phyloP scores from a whole-genome alignment of 1,140 invertebrate genomes.

The Akabosia matsudoensis region DNA sequence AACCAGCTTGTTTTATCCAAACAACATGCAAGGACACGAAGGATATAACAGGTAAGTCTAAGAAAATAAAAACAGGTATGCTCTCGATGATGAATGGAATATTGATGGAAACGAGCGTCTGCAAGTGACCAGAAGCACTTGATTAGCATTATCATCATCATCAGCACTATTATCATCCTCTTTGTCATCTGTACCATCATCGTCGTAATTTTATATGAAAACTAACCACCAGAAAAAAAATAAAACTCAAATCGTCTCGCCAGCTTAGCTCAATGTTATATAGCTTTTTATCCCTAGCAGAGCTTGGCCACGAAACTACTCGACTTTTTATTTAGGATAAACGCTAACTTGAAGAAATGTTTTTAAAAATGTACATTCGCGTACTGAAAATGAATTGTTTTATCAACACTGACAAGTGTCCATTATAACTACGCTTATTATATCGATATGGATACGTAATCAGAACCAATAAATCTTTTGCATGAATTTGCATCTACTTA shows the following conservation, averaged over 20 bases:
- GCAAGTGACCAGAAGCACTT: conserved; percentile 19
- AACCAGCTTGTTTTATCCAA: conserved; percentile 10
- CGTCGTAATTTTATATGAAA: background rate
- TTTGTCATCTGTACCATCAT: conserved; percentile 5
- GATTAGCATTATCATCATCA: background rate
- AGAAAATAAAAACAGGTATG: background rate
- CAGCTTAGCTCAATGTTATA: too few species aligned
- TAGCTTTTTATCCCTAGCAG: too few species aligned
- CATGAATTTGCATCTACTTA: conserved; percentile 9
- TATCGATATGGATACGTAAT: background rate
- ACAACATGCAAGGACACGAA: conserved; percentile 9
- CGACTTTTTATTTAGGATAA: background rate
- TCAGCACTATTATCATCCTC: background rate
- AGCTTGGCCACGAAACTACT: background rate
- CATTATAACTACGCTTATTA: background rate
- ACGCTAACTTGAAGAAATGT: background rate
- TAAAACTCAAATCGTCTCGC: background rate
- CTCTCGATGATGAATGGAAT: background rate
- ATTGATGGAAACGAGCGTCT: background rate
- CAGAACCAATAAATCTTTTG: background rate
- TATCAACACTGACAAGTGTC: conserved; percentile 5
- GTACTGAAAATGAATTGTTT: too few species aligned
- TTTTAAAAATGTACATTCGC: background rate
- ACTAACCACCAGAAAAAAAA: background rate
- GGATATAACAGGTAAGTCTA: background rate